Evolutionary conservation across 2,113 vertebrate species (phyloP).

Genomic region (Lophochroa leadbeateri): DNA sequence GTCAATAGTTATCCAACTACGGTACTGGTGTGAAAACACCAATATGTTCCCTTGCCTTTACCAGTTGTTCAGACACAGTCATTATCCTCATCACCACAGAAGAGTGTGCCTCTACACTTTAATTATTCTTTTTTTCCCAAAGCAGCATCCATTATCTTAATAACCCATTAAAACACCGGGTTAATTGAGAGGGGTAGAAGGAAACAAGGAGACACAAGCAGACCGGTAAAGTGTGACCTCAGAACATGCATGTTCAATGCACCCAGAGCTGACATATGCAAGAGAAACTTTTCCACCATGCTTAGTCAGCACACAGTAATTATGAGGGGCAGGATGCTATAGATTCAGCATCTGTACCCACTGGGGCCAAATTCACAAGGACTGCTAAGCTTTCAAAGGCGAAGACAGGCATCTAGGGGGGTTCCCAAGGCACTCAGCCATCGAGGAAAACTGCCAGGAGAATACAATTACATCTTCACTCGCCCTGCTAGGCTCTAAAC

Average conservation of each 20-base stretch:
- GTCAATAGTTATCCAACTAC: constrained; percentile 7
- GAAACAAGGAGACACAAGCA: not conserved
- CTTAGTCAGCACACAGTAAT: not conserved
- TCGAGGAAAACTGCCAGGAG: not conserved
- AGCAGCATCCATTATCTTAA: not conserved
- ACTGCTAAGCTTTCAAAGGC: not conserved
- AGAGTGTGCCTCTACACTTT: not conserved
- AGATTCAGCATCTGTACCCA: not conserved
- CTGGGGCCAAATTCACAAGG: not conserved
- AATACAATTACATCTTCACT: not conserved
- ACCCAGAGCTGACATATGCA: not conserved
- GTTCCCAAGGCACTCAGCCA: not conserved
- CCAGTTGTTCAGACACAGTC: constrained; percentile 20
- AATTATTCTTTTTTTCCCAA: not conserved
- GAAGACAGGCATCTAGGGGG: not conserved
- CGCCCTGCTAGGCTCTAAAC: not conserved
- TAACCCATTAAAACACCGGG: fast-evolving
- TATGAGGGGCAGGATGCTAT: not conserved
- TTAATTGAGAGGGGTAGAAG: not conserved
- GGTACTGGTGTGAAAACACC: constrained; percentile 6
- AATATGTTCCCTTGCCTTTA: not conserved
- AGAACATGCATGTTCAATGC: fast-evolving
- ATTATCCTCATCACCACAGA: not conserved
- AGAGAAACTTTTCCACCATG: not conserved
- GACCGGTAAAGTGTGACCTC: not conserved